These are phyloP conservation scores for Pholis gunnellus DNA, from an alignment of 2,113 vertebrate species.

Conservation along the genomic window DNA sequence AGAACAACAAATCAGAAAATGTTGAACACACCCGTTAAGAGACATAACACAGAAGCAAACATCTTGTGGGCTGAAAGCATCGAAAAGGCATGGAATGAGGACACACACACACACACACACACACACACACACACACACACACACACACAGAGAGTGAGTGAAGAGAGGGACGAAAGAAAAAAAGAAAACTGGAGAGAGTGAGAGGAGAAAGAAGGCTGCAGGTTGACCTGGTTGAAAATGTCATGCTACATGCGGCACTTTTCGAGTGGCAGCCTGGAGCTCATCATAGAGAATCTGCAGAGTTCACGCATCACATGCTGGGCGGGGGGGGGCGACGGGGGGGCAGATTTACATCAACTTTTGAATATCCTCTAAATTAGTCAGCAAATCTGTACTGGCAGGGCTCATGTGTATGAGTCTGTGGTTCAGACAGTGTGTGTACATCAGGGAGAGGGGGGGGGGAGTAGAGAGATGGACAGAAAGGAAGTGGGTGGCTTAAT, in stretches of 20 bases:
- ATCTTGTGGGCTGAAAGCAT: constrained; percentile 31
- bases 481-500: constrained; percentile 53
- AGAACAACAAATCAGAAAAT: constrained; percentile 50
- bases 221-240: constrained; percentile 59
- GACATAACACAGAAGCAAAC: constrained; percentile 41
- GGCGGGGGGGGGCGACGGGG: constrained; percentile 8
- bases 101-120: not conserved
- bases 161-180: constrained; percentile 2
- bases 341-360: constrained; percentile 52
- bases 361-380: constrained; percentile 65
- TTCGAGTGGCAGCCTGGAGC: constrained; percentile 8
- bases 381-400: constrained; percentile 64
- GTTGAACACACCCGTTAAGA: constrained; percentile 29
- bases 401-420: constrained; percentile 67
- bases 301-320: constrained; percentile 36
- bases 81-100: constrained; percentile 1
- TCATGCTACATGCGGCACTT: constrained; percentile 38
- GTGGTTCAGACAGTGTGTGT: constrained; percentile 19
- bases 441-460: constrained; percentile 5
- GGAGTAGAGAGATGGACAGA: constrained; percentile 28
- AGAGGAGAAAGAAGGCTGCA: constrained; percentile 6
- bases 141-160: not conserved
- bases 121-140: too few relatives aligned
- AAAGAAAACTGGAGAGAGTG: not conserved
- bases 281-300: constrained; percentile 28